Evolutionary conservation across 1,140 invertebrate species (phyloP).

Genomic region (Nomia melanderi): DNA sequence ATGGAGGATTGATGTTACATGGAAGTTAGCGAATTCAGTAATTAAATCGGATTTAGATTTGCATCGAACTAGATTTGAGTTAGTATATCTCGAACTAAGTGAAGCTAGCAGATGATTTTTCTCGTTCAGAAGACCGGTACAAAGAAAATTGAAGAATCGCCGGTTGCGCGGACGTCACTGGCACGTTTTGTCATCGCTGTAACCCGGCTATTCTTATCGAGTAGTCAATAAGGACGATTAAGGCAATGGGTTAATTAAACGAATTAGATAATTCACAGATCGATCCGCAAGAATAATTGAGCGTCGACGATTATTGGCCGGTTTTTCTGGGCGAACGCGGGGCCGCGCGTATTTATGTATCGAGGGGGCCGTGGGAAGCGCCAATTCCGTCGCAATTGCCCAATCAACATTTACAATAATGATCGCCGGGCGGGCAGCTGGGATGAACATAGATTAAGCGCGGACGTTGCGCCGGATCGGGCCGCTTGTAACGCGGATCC

Average conservation of each 20-base stretch:
- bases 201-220: background rate
- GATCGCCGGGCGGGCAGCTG: constrained; percentile 37
- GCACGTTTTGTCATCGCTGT: background rate
- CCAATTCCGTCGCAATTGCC: constrained; percentile 71
- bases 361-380: constrained; percentile 33
- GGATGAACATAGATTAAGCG: constrained; percentile 25
- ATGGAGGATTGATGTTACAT: too few species aligned
- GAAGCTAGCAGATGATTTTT: too few species aligned
- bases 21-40: too few species aligned
- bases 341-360: constrained; percentile 53
- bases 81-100: too few species aligned
- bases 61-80: too few species aligned
- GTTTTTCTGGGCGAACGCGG: constrained; percentile 34
- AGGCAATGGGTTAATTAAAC: constrained; percentile 78
- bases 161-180: background rate
- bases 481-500: background rate
- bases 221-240: constrained; percentile 64
- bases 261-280: constrained; percentile 77
- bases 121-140: too few species aligned
- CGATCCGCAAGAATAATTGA: constrained; percentile 75
- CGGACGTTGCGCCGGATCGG: too few species aligned
- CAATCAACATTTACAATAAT: constrained; percentile 68
- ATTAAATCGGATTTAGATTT: too few species aligned
- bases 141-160: background rate
- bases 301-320: constrained; percentile 7